Evolutionary conservation across 2,888 invertebrate genomes (phyloP), one percentile per base, ranked within the genome.

Genomic region (Brachylomia viminalis): DNA sequence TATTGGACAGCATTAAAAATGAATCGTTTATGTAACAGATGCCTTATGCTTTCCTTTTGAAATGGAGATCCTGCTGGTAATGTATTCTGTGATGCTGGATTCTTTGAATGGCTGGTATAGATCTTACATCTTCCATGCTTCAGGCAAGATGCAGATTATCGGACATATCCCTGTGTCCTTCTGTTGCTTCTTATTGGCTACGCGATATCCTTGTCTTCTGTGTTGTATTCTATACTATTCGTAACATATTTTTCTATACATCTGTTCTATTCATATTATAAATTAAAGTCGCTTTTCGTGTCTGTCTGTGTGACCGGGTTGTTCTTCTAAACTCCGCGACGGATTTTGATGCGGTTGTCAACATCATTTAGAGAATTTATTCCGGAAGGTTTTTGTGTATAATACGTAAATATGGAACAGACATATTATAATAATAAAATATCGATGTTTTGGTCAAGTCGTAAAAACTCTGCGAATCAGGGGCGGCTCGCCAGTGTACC

Each of bases 1-100:
- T 87, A 86, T 87, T 79, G 68, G 82, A 79, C 71, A 75, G 59
- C 78, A 83, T 87, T 86, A 83, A 87, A 82, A 80, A 72, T 59
- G 58, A 64, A 78, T 80, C 68, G 77, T 75, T 80, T 78, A 75
- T 75, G 77, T 68, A 69, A 38, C 83, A 75, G 71, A 73, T 83
- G 82, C 54, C 27, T 33, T 75, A 59, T 30, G 49, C 17, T 72
- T 77, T 58, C n/a, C 23, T 77, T 42, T 66, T 15, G 23, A 47
- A 56, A 52, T 52, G 33, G 72, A 23, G 42, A 27, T 38, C n/a
- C 23, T 3, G 38, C 20, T 23, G 27, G 52, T 33, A 33, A 49
- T 61, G 58, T 58, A 0, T 54, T 38, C n/a, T 62, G n/a, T 45
- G 23, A 10, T 42, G 20, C 42, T 54, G 11, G 38, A n/a, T n/a